Evolutionary conservation across 2,797 vertebrate species (phyloP).

Genomic region (Sus cebifrons): DNA sequence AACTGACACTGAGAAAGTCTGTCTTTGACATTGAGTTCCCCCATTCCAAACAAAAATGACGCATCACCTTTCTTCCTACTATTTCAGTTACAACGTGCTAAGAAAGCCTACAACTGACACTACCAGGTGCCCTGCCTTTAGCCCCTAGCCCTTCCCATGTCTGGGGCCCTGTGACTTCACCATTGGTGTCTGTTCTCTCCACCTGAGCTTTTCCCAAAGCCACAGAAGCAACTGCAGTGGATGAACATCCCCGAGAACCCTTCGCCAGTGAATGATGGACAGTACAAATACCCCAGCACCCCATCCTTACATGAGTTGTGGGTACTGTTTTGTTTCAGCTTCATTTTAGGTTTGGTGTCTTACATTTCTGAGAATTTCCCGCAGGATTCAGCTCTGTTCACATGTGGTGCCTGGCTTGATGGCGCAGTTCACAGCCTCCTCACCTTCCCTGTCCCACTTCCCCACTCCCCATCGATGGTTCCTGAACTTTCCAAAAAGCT

Average conservation of each 20-base stretch:
- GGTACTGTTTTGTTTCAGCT: neutral
- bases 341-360: neutral
- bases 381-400: neutral
- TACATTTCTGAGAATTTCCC: neutral
- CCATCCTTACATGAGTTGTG: neutral
- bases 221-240: neutral
- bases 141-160: neutral
- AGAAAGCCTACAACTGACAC: neutral
- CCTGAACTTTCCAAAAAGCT: neutral
- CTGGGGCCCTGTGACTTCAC: neutral
- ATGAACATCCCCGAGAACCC: neutral
- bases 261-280: neutral
- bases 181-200: neutral
- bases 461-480: neutral
- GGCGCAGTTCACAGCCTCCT: neutral
- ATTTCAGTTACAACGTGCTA: neutral
- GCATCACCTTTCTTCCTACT: neutral
- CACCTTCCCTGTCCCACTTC: neutral
- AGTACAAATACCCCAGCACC: neutral
- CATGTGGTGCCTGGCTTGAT: fast-evolving
- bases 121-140: neutral
- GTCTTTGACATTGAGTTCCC: neutral
- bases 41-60: neutral
- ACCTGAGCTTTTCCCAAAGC: neutral
- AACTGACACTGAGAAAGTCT: neutral